Evolutionary conservation across 1,140 invertebrate genomes (phyloP).

Genomic region (Penaeus vannamei): DNA sequence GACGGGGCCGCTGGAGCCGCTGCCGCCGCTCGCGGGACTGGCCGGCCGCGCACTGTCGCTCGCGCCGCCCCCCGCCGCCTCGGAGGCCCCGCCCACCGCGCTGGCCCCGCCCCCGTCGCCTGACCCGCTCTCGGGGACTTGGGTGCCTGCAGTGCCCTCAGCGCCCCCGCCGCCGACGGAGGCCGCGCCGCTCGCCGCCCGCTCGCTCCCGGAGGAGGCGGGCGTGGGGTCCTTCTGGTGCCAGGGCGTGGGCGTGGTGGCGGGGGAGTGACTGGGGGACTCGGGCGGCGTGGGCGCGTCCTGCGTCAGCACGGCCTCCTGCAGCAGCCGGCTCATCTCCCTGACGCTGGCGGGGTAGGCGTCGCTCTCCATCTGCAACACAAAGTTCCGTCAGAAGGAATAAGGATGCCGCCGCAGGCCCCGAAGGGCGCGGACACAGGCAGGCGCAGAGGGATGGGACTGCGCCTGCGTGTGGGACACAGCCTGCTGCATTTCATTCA

Average conservation of each 20-base stretch:
- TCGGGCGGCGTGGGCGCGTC: constrained; percentile 57
- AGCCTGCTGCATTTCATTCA: too few species aligned
- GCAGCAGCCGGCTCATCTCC: constrained; percentile 59
- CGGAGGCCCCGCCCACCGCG: constrained; percentile 10
- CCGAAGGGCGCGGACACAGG: neutral
- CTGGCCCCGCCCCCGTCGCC: constrained; percentile 40
- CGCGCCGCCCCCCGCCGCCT: constrained; percentile 32
- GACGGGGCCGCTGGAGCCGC: constrained; percentile 65
- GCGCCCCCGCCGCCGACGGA: neutral
- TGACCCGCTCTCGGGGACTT: constrained; percentile 7
- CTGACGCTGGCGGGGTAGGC: constrained; percentile 56
- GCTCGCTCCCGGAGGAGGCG: constrained; percentile 69
- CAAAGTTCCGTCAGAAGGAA: neutral
- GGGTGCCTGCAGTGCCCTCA: constrained; percentile 31
- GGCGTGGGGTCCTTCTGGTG: constrained; percentile 43
- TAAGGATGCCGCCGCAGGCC: neutral
- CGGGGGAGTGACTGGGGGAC: constrained; percentile 44
- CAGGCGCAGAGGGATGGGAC: too few species aligned
- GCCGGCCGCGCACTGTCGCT: constrained; percentile 40
- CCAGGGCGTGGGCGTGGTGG: constrained; percentile 66
- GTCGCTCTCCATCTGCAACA: constrained; percentile 46
- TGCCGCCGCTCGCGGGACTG: neutral
- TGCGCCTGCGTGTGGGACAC: too few species aligned
- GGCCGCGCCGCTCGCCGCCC: neutral
- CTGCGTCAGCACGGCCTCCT: constrained; percentile 52